These are phyloP conservation scores for Crax fasciolata DNA, from an alignment of 2,797 vertebrate species.

Conservation along the genomic window DNA sequence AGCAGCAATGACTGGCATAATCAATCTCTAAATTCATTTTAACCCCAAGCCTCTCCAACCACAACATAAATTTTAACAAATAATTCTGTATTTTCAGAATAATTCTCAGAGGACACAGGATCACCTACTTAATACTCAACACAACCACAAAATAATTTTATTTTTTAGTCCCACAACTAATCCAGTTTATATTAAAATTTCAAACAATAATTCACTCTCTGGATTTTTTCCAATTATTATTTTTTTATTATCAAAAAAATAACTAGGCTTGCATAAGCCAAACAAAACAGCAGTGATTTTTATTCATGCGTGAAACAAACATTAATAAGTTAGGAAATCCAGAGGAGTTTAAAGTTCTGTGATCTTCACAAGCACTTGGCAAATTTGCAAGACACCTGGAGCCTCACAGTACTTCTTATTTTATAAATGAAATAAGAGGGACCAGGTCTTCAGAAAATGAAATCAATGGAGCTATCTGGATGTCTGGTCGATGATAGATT, in stretches of 20 bases:
- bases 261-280: background rate
- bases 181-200: conserved; percentile 71
- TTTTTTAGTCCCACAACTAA: conserved; percentile 62
- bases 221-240: background rate
- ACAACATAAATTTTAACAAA: conserved; percentile 22
- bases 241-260: background rate
- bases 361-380: conserved; percentile 19
- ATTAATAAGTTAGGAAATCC: conserved; percentile 34
- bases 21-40: conserved; percentile 21
- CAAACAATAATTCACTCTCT: conserved; percentile 25
- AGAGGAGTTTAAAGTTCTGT: conserved; percentile 36
- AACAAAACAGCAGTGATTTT: conserved; percentile 47
- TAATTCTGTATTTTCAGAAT: conserved; percentile 24
- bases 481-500: background rate
- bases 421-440: background rate
- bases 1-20: background rate
- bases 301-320: conserved; percentile 23
- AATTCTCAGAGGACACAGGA: conserved; percentile 29
- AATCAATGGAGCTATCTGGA: background rate
- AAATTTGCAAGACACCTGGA: conserved; percentile 22
- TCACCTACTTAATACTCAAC: conserved; percentile 59
- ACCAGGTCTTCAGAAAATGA: background rate
- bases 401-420: background rate
- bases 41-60: conserved; percentile 1
- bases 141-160: conserved; percentile 13